phyloP scores from a whole-genome alignment of 2,797 vertebrate genomes.

The Cephalopachus bancanus region DNA sequence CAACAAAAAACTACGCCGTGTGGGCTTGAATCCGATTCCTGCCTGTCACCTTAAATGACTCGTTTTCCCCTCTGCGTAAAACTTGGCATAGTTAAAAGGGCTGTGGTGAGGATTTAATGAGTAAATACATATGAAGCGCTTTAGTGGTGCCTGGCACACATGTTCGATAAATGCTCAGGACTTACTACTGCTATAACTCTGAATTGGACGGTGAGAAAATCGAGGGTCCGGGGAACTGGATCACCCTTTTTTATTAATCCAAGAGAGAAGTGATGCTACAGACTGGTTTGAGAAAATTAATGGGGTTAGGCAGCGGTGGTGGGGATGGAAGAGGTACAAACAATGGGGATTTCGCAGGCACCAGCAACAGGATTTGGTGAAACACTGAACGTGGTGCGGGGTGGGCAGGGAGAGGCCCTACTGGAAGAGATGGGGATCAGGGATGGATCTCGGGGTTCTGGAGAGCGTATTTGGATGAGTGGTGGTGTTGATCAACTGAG shows the following conservation, averaged over 20 bases:
- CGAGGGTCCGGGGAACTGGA: not conserved
- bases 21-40: not conserved
- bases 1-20: no score
- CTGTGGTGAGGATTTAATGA: not conserved
- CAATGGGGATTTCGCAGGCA: not conserved
- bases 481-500: not conserved
- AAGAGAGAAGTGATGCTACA: not conserved
- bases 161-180: no score
- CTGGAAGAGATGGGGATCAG: no score
- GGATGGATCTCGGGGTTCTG: not conserved
- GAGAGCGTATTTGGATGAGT: not conserved
- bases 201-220: not conserved
- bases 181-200: not conserved
- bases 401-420: not conserved
- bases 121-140: no score
- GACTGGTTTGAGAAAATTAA: no score
- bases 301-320: accelerated
- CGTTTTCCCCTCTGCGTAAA: not conserved
- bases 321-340: not conserved
- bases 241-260: no score
- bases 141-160: not conserved
- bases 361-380: not conserved
- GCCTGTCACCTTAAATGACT: not conserved
- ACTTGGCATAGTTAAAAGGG: not conserved
- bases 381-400: not conserved